Evolutionary conservation across 2,888 invertebrate genomes (phyloP), one percentile per base, ranked within the genome.

Genomic region (Lasioglossum leucozonium): DNA sequence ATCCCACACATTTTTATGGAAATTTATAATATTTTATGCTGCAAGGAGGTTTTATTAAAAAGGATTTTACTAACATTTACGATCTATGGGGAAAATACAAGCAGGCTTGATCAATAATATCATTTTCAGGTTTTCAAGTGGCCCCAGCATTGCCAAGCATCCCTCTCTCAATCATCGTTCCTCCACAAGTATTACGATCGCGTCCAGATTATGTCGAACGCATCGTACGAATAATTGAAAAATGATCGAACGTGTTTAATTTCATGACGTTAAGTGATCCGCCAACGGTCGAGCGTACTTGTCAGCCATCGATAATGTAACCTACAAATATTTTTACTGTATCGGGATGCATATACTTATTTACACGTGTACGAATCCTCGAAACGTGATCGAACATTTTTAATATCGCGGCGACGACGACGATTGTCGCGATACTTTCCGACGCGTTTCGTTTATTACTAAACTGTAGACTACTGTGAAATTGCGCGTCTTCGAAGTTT

Each of bases 221-320:
- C 67, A 65, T 6, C 34, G 30, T 8, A 40, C 4, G 67, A 37
- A 37, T 37, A 37, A 67, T 67, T 37, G 67, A 37, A 37, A 37
- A 67, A 67, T 67, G 67, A 67, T 67, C 11, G 67, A n/a, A 67
- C 67, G 37, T 22, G 67, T 67, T 40, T 67, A 37, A 67, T 67
- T 67, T 22, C 37, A 22, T 11, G n/a, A 22, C 67, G 37, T 67
- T 34, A 37, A 67, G 67, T 37, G 67, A 37, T 37, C 22, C 67
- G 10, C 11, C 11, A 11, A 11, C 0, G 37, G 37, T 67, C 37
- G 18, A 37, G 37, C 37, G 67, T 37, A 11, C 67, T 37, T 37
- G 37, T 67, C 34, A 4, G 4, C 34, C 22, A 37, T 67, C 34
- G 34, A 16, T 65, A 34, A 34, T n/a, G n/a, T 34, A 30, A 30